Evolutionary conservation across 1,140 invertebrate genomes (phyloP), one percentile per base, ranked within the genome.

Genomic region (Sinella curviseta): DNA sequence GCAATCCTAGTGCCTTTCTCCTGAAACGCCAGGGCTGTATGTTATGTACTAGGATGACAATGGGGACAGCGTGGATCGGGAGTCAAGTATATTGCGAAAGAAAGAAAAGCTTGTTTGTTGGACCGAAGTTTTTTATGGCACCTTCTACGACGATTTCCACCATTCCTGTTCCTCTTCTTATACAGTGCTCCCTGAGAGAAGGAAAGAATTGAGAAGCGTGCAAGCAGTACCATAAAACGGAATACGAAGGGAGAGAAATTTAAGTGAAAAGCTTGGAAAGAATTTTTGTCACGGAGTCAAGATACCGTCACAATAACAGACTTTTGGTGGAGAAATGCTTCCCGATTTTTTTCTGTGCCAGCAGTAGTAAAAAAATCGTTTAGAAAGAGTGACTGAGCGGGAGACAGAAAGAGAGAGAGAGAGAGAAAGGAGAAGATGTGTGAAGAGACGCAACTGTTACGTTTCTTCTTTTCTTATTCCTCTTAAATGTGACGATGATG

Each of bases 201-300:
- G 8, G 8, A 12, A 48, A 48, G 39, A 48, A 48, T 8, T 48
- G 39, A 48, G 39, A 48, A 20, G 8, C 39, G 39, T 48, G 39
- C 8, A 20, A 48, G 8, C 8, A 48, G 20, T 48, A 20, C 39
- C 39, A 20, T 48, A 12, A 48, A 48, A 48, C 39, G 39, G 39
- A 48, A 20, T 12, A 48, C 39, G 39, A 20, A 48, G 8, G 8
- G 8, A 8, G 39, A 48, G 20, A 48, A 48, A 12, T 48, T 48
- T 48, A 48, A 12, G 20, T 48, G 39, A 48, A 48, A 48, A 48
- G 39, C 39, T 48, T 8, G 24, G 57, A 33, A 33, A 33, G 31
- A 70, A 70, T 70, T 70, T 60, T 70, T 70, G 65, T 70, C 65
- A 70, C 65, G 65, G 31, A 70, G 65, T 70, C 65, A 70, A 70